phyloP scores from a whole-genome alignment of 1,140 invertebrate species.

The Stegodyphus mimosarum region DNA sequence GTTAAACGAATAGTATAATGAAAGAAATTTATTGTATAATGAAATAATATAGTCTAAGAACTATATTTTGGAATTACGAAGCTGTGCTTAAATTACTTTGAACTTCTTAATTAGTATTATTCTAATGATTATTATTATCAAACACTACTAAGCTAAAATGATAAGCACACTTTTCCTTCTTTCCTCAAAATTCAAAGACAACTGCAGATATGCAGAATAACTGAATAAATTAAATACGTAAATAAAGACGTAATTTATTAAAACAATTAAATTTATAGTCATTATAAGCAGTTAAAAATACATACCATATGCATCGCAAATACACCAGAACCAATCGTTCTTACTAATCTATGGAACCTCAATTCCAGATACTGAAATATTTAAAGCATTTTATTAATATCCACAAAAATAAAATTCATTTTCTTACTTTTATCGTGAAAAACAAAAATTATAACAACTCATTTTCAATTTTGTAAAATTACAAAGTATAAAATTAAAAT shows the following conservation, averaged over 20 bases:
- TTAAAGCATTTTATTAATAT: neutral
- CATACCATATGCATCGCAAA: conserved; percentile 62
- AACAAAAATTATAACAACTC: no score
- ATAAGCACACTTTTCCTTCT: neutral
- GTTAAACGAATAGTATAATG: no score
- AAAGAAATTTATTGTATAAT: no score
- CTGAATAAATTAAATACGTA: neutral
- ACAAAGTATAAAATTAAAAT: no score
- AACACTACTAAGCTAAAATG: neutral
- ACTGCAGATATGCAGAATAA: neutral
- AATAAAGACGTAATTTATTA: neutral
- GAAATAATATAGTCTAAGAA: no score
- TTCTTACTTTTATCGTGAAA: no score
- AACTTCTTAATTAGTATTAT: no score
- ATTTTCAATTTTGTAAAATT: no score
- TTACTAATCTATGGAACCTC: conserved; percentile 48
- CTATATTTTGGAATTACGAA: no score
- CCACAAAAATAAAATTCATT: neutral
- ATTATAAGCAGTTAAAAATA: neutral
- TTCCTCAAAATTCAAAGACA: neutral
- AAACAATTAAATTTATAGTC: neutral
- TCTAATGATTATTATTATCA: neutral
- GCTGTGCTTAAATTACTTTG: no score
- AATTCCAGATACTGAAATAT: conserved; percentile 65
- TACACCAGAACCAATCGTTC: conserved; percentile 50